Evolutionary conservation across 2,113 vertebrate species (phyloP).

Genomic region (Sterrhoptilus dennistouni): DNA sequence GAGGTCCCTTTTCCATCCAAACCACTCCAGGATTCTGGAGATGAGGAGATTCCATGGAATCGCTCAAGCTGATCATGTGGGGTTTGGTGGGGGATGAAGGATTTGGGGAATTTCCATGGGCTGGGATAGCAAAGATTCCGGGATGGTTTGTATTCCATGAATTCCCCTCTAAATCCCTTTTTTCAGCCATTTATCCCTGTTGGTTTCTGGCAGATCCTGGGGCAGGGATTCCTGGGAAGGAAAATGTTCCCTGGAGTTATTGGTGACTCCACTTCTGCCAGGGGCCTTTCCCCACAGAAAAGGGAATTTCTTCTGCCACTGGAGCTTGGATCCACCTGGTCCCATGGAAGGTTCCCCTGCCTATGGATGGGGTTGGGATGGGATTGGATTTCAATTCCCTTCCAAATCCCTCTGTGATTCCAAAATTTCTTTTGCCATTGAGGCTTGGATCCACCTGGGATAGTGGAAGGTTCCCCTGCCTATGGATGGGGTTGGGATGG

Average conservation of each 20-base stretch:
- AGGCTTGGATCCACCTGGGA: rapidly evolving
- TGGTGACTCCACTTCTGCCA: background rate
- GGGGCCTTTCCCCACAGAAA: background rate
- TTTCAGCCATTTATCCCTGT: background rate
- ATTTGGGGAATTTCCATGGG: background rate
- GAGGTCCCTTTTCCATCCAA: background rate
- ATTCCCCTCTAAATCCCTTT: background rate
- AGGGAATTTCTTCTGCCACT: too few species aligned
- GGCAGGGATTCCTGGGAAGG: background rate
- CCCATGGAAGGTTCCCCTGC: background rate
- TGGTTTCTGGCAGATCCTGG: background rate
- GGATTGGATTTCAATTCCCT: background rate
- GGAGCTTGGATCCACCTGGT: too few species aligned
- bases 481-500: too few species aligned
- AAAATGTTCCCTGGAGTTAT: rapidly evolving
- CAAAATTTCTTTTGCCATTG: background rate
- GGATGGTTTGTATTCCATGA: background rate
- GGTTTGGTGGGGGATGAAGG: background rate
- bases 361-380: background rate
- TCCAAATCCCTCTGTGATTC: background rate
- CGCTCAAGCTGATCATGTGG: background rate
- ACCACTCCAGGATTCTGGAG: background rate
- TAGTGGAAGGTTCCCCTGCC: background rate
- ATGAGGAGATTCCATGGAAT: background rate
- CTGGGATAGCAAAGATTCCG: background rate